Conservation (phyloP, 2,888 invertebrate genomes). For the Dioctria rufipes region DNA sequence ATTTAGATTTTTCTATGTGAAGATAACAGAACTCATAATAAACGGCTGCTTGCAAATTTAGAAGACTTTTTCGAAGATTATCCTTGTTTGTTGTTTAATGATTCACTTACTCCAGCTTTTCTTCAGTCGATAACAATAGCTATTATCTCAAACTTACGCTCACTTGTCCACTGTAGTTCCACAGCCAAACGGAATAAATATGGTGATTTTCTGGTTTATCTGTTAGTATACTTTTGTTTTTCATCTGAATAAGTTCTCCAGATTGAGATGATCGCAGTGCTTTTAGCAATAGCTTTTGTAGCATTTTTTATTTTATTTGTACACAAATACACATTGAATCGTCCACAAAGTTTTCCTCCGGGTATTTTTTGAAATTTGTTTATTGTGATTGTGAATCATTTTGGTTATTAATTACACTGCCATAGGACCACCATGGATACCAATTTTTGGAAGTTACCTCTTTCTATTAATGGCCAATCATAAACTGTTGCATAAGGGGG, state of each 20-base stretch:
- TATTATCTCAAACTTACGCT: too few relatives aligned
- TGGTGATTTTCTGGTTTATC: too few relatives aligned
- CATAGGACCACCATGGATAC: conserved; percentile 76
- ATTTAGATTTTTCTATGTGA: too few relatives aligned
- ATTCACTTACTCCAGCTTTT: too few relatives aligned
- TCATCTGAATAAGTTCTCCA: neutral
- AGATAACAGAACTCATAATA: too few relatives aligned
- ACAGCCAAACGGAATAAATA: too few relatives aligned
- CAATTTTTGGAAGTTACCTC: conserved; percentile 77
- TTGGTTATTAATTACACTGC: conserved; percentile 22
- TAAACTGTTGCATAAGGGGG: conserved; percentile 73
- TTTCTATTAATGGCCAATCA: conserved; percentile 74
- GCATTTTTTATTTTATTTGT: conserved; percentile 68
- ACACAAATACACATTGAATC: conserved; percentile 70
- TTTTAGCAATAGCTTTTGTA: conserved; percentile 67
- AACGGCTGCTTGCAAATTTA: too few relatives aligned
- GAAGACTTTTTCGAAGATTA: too few relatives aligned
- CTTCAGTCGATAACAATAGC: too few relatives aligned
- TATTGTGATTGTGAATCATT: conserved; percentile 15
- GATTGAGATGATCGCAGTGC: conserved; percentile 65
- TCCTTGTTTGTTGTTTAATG: too few relatives aligned
- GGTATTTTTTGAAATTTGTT: conserved; percentile 68
- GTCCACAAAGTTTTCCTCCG: conserved; percentile 75
- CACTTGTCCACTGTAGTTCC: too few relatives aligned
- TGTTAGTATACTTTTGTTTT: neutral